phyloP scores from a whole-genome alignment of 2,113 vertebrate genomes.

The Mus pahari region DNA sequence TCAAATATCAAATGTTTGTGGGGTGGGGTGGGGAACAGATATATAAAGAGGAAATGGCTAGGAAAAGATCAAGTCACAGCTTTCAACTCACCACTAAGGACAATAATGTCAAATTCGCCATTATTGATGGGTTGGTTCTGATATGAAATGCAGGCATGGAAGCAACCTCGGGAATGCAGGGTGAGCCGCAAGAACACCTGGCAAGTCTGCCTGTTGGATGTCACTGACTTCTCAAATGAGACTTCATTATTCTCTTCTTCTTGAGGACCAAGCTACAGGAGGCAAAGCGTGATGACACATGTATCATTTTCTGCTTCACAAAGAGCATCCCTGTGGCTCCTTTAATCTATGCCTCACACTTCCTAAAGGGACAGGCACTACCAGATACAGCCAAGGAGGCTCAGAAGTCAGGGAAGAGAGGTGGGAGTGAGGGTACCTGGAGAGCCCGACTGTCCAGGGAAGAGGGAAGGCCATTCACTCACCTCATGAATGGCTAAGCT shows the following conservation, averaged over 20 bases:
- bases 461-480: conserved; percentile 49
- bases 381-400: neutral
- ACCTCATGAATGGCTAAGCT: conserved; percentile 90
- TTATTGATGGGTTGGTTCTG: conserved; percentile 97
- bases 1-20: conserved; percentile 26
- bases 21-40: neutral
- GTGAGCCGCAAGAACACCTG: conserved; percentile 95
- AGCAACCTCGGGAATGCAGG: conserved; percentile 94
- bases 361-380: neutral
- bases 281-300: conserved; percentile 29
- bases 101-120: conserved; percentile 98
- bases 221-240: conserved; percentile 93
- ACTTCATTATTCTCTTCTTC: conserved; percentile 92
- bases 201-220: conserved; percentile 92
- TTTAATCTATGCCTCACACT: neutral
- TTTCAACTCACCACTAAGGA: conserved; percentile 94
- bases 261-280: conserved; percentile 91
- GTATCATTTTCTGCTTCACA: neutral
- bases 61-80: neutral
- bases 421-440: neutral
- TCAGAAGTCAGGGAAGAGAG: neutral
- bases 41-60: neutral
- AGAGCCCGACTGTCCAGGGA: neutral
- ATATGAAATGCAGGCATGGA: conserved; percentile 95
- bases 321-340: neutral